Evolutionary conservation across 2,797 vertebrate species (phyloP).

Genomic region (Liasis olivaceus): DNA sequence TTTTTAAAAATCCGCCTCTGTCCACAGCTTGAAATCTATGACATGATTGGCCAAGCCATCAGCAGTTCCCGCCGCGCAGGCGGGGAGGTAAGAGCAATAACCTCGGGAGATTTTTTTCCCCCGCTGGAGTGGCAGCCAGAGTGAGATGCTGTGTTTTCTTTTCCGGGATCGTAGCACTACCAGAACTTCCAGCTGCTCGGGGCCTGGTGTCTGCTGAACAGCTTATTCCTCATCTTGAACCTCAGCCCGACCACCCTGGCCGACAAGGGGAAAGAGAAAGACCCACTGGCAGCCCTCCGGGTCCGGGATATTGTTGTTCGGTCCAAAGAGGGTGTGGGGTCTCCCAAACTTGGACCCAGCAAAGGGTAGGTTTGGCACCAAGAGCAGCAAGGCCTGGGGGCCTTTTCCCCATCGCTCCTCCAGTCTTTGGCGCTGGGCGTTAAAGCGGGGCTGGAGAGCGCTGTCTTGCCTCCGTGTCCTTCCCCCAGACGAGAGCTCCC

Average conservation of each 20-base stretch:
- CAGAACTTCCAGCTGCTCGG: slow-evolving; percentile 99
- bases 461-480: not conserved
- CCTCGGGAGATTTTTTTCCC: not conserved
- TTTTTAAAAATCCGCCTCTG: slow-evolving; percentile 49
- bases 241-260: slow-evolving; percentile 95
- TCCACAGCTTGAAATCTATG: slow-evolving; percentile 95
- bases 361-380: slow-evolving; percentile 83
- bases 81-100: slow-evolving; percentile 87
- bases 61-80: slow-evolving; percentile 94
- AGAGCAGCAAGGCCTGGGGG: rapidly evolving
- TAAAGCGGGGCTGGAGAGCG: not conserved
- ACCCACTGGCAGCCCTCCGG: slow-evolving; percentile 93
- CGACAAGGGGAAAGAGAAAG: slow-evolving; percentile 98
- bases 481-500: not conserved
- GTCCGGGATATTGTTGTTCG: slow-evolving; percentile 94
- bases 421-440: not conserved
- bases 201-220: slow-evolving; percentile 97
- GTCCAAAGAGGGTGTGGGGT: slow-evolving; percentile 94
- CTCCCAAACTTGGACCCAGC: slow-evolving; percentile 95
- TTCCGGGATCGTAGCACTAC: slow-evolving; percentile 83
- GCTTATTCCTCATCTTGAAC: slow-evolving; percentile 96
- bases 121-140: not conserved
- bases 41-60: slow-evolving; percentile 99
- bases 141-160: not conserved
- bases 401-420: not conserved